Evolutionary conservation across 1,140 invertebrate species (phyloP), one percentile per base, ranked within the genome.

Genomic region (Maconellicoccus hirsutus): DNA sequence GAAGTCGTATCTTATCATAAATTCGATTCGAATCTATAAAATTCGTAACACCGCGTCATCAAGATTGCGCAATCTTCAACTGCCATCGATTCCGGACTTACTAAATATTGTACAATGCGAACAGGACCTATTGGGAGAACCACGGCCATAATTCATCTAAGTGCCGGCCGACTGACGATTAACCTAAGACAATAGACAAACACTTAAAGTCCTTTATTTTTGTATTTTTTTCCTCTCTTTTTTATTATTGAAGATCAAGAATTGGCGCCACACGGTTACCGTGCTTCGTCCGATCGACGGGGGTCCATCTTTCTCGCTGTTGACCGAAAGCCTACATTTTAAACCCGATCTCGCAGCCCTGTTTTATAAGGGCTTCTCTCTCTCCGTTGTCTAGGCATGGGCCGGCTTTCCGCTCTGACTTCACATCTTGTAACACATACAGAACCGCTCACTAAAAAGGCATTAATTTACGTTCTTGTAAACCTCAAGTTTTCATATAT

Each of bases 181-280:
- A 14, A 25, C 19, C 61, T 66, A 66, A 66, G 61, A 66, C 61
- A 66, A 66, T 66, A 66, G 61, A 26, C 19, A 25, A 66, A 66
- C 25, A 66, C 61, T 66, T 66, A 66, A 66, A 66, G 61, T 66
- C 61, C 61, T 66, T 66, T 25, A 26, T 66, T 66, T 66, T 66
- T 66, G 14, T 66, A 66, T 66, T 66, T 66, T 23, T 66, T 66
- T 3, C 25, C 19, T 66, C 25, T 66, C 61, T 66, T 59, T 66
- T 66, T 66, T 66, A 66, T 66, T 23, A 66, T 66, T 25, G 61
- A 66, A 66, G 25, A 66, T 66, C 61, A 66, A 66, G 61, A 66
- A 66, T 66, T 66, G 61, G 61, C 61, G 61, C 61, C 61, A 66
- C 61, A 66, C 61, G 25, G 61, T 66, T 25, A 66, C 61, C 25